Base-by-base conservation (phyloP, 2,797 vertebrate species). In the Danio aesculapii region DNA sequence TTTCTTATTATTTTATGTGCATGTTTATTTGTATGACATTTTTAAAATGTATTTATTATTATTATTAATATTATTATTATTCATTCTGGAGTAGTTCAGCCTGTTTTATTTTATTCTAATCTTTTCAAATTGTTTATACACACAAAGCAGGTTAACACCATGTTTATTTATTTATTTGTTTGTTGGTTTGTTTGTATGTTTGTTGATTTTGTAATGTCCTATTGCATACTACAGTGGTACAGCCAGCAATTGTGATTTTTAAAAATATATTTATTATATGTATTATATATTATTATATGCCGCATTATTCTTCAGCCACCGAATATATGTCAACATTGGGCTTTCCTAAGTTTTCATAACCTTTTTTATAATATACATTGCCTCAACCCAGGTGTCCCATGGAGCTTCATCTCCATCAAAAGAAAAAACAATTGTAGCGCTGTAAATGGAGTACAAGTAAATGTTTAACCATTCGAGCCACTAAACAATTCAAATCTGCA, bases 401-500 rank as follows among this genome's bases (percentile, higher is more conserved):
- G 41, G 71, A 43, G 13, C 13, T 55, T 49, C 49, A 64, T 21
- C 4, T 9, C n/a, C 49, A 41, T 81, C 1, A 30, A 59, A 53
- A 55, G 62, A 53, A 8, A 49, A 49, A 5, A 49, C 7, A 49
- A 49, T 12, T 53, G 47, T 21, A 4, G 55, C 19, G 55, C 58
- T 77, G 57, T 61, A 61, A 69, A 69, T 16, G 13, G 39, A 79
- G 21, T 41, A 59, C 39, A 69, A 67, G 75, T 79, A 61, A 69
- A 69, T 79, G 63, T 83, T 83, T 61, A 83, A 74, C 70, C 30
- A 68, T 50, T 64, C n/a, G 6, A 74, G 46, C 75, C 43, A 49
- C 43, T 78, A 12, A n/a, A n/a, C 57, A 21, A 17, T 79, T 72
- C 46, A 64, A 57, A 53, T n/a, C 12, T 5, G 6, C 13, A 9